phyloP scores from a whole-genome alignment of 2,113 vertebrate genomes.

The Cairina moschata region DNA sequence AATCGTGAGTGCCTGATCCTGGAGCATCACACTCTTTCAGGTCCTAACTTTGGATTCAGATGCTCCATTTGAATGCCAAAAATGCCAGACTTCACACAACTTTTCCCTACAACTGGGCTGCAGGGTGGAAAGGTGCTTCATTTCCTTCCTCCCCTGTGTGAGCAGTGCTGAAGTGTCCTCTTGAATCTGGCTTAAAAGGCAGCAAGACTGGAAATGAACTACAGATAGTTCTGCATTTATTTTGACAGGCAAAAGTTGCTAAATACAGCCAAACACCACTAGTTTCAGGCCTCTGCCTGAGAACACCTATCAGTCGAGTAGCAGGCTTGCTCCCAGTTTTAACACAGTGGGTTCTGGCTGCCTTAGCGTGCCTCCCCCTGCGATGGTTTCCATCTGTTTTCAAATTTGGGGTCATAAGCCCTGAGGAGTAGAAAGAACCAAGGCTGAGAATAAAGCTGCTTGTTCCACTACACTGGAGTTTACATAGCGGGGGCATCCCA shows the following conservation, averaged over 20 bases:
- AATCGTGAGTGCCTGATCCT: background rate
- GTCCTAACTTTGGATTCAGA: background rate
- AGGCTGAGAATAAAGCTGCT: background rate
- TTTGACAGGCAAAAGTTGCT: background rate
- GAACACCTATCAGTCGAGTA: background rate
- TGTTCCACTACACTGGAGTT: background rate
- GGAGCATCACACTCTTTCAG: background rate
- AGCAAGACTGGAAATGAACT: background rate
- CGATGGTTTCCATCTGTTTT: background rate
- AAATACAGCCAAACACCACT: background rate
- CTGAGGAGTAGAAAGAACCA: background rate
- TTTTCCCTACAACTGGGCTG: background rate
- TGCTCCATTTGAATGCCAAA: background rate
- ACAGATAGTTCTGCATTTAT: background rate
- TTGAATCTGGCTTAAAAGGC: background rate
- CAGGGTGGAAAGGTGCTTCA: background rate
- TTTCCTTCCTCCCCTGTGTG: background rate
- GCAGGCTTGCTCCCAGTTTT: background rate
- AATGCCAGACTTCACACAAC: accelerated
- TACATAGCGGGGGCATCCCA: background rate
- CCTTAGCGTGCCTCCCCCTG: background rate
- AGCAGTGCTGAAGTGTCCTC: background rate
- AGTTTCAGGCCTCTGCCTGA: background rate
- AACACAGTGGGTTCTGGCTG: background rate
- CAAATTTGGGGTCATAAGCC: background rate